Evolutionary conservation across 2,888 invertebrate species (phyloP), one percentile per base, ranked within the genome.

Genomic region (Rhingia rostrata): DNA sequence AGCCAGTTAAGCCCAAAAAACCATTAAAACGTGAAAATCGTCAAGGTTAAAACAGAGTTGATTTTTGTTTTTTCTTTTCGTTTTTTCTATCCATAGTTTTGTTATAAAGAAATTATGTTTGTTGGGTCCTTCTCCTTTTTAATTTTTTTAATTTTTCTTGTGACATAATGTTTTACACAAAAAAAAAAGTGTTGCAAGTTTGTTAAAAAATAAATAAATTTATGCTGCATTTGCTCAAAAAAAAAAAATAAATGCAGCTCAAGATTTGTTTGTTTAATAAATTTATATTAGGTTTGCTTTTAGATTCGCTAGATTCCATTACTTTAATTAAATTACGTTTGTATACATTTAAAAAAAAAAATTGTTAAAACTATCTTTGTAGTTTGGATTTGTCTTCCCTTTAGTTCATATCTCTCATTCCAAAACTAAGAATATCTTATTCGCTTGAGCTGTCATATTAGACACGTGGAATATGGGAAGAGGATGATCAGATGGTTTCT

Each of bases 11-110:
- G 90, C 92, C 93, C 83, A 83, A 80, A 78, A 86, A 75, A 45
- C 93, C 93, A 92, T 93, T 93, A 90, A 92, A 93, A 90, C 93
- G 93, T 90, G 94, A 94, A 90, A 93, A 87, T 83, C 93, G 93
- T 90, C 93, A 93, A 94, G 94, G 94, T 94, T 94, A 43, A 47
- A 63, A 63, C 22, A 56, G 22, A 49, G 37, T 39, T 54, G 4
- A 10, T 5, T 14, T 74, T 43, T 58, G 32, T 10, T 22, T 32
- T 41, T 41, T 66, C 53, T 67, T 12, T 9, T 51, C 56, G 56
- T 49, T 7, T 35, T 64, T 39, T 10, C 6, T 7, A 7, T 39
- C 12, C 47, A 5, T 37, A 47, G 3, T 33, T 6, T 61, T 47
- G 12, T 47, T 35, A 4, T 10, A 7, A 49, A 35, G 14, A 45